Conservation (phyloP, 2,113 vertebrate species). For the Prolemur simus region DNA sequence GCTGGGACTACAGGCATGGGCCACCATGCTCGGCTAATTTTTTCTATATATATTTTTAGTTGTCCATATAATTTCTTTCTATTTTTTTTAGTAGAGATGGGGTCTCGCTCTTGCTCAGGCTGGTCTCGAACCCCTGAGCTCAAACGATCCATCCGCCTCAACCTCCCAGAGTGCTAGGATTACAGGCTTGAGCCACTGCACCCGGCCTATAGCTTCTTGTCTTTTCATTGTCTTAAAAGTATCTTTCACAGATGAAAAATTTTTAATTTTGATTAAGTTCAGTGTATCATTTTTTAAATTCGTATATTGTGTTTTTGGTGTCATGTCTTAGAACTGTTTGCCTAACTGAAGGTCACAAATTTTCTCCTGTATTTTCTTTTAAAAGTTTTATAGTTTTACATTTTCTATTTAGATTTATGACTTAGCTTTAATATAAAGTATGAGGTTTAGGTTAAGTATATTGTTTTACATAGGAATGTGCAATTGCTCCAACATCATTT, state of each 20-base stretch:
- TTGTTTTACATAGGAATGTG: neutral
- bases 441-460: neutral
- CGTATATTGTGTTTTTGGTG: neutral
- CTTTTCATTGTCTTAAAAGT: conserved; percentile 1
- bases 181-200: no score
- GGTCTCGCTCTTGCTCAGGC: no score
- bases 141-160: no score
- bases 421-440: neutral
- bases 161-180: no score
- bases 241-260: neutral
- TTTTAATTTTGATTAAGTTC: neutral
- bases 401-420: conserved; percentile 21
- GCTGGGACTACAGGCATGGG: no score
- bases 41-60: no score
- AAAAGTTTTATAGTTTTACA: neutral
- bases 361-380: neutral
- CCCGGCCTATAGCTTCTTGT: neutral
- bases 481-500: neutral
- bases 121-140: no score
- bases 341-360: neutral
- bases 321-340: neutral
- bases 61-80: no score
- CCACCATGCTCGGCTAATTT: no score
- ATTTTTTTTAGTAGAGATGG: no score
- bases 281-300: neutral